Percentiles rank a stretch among this genome's conserved stretches.
Evolutionary conservation across 2,888 invertebrate genomes (phyloP).

Genomic region (Euproctis similis): DNA sequence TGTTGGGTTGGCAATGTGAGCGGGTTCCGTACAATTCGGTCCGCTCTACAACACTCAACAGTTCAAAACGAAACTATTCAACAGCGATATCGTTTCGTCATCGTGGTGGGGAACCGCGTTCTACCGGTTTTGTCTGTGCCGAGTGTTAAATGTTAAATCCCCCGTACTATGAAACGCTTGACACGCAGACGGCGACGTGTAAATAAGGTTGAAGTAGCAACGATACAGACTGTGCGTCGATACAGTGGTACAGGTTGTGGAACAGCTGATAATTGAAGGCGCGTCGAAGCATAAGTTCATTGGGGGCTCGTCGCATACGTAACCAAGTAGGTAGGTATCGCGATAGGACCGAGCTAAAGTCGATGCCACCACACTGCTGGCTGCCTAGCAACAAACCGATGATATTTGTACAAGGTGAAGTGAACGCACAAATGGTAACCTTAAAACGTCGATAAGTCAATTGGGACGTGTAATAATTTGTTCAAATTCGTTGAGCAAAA

Average conservation of each 20-base stretch:
- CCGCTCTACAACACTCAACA: constrained; percentile 3
- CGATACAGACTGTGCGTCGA: constrained; percentile 2
- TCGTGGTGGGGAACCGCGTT: constrained; percentile 40
- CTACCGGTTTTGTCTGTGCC: constrained; percentile 37
- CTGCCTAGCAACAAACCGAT: constrained; percentile 16
- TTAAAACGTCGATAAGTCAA: no score
- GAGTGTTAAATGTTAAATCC: constrained; percentile 19
- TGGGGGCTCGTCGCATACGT: constrained; percentile 53
- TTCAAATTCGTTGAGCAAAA: no score
- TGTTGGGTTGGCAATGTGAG: constrained; percentile 6
- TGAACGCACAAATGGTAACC: not conserved
- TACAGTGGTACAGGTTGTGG: constrained; percentile 30
- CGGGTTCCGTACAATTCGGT: constrained; percentile 6
- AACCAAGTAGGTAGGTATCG: no score
- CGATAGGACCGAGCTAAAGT: constrained; percentile 15
- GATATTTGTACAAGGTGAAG: constrained; percentile 27
- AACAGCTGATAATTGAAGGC: constrained; percentile 40
- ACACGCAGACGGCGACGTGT: constrained; percentile 7
- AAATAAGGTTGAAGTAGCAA: not conserved
- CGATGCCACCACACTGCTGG: constrained; percentile 5
- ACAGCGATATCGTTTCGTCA: constrained; percentile 35
- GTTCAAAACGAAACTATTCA: constrained; percentile 3
- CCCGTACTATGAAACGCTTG: constrained; percentile 22
- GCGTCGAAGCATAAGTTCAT: constrained; percentile 42
- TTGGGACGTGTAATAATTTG: no score